These are phyloP conservation scores for Coelopa pilipes DNA, from an alignment of 2,888 invertebrate genomes.

Conservation along the genomic window DNA sequence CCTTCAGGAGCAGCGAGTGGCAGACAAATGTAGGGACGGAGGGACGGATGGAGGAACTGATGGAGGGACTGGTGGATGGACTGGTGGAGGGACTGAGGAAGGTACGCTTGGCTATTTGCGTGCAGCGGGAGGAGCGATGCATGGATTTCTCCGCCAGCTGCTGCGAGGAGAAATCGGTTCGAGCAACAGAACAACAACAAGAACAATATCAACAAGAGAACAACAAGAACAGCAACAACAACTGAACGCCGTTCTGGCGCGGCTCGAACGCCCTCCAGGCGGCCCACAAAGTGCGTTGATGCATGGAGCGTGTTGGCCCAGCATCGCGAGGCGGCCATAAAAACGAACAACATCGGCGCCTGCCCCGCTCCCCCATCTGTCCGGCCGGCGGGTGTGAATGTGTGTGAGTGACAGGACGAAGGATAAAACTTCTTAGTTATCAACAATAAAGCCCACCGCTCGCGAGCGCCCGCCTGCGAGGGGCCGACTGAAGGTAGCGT, in stretches of 20 bases:
- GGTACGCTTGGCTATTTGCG: not conserved
- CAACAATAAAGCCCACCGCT: slow-evolving; percentile 27
- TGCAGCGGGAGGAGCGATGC: not conserved
- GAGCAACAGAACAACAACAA: not conserved
- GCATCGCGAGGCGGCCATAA: slow-evolving; percentile 27
- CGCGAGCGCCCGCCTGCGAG: slow-evolving; percentile 19
- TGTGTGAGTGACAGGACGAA: not conserved
- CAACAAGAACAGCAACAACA: not conserved
- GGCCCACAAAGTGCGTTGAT: slow-evolving; percentile 26
- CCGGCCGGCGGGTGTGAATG: slow-evolving; percentile 1
- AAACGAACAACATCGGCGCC: slow-evolving; percentile 12
- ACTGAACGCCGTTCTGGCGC: not conserved
- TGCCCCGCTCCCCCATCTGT: not conserved
- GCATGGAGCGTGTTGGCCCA: slow-evolving; percentile 22
- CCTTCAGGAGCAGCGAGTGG: slow-evolving; percentile 10
- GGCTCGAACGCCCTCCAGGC: not conserved
- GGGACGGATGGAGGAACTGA: not conserved
- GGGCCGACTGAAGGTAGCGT: not conserved
- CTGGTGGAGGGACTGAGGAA: not conserved
- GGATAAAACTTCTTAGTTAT: slow-evolving; percentile 31
- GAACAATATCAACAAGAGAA: not conserved
- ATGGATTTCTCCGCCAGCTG: not conserved
- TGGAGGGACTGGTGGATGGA: not conserved
- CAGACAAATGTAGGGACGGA: not conserved
- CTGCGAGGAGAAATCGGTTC: not conserved